Evolutionary conservation across 2,113 vertebrate genomes (phyloP), one percentile per base, ranked within the genome.

Genomic region (Engraulis encrasicolus): DNA sequence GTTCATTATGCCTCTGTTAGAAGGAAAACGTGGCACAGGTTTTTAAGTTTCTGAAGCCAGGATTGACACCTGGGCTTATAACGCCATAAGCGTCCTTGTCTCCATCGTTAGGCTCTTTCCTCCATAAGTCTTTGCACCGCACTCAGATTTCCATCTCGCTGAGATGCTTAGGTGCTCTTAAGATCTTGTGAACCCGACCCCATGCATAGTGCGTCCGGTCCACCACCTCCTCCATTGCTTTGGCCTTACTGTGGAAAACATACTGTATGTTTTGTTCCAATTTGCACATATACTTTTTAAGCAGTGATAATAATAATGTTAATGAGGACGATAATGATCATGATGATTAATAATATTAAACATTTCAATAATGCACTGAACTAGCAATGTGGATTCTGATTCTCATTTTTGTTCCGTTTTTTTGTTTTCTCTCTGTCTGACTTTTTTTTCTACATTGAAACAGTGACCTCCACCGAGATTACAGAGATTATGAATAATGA

Each of bases 341-440:
- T 52, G 84, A 87, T 54, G 19, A 54, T 54, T 71, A 71, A 71
- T 71, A 17, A 74, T 74, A 74, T 54, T 50, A 37, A 84, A 78
- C 52, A 78, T 84, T 82, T 77, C 78, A 85, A 85, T 78, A 52
- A 61, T 66, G 83, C 86, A 86, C 80, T 71, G 34, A 82, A 74
- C 52, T 58, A 50, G 36, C 19, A 45, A 85, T 52, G n/a, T n/a
- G 79, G 58, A 20, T 38, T 12, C 19, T 18, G 50, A 74, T 74
- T 74, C 31, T 74, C 66, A 5, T 74, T 74, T 71, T 71, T 15
- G 14, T 71, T 71, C 17, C 15, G 27, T 66, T 66, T 66, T n/a
- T 61, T 23, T n/a, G n/a, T n/a, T n/a, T n/a, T n/a, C n/a, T n/a
- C n/a, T n/a, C n/a, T n/a, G n/a, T n/a, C n/a, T n/a, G n/a, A n/a